These are phyloP conservation scores for Crioceris asparagi DNA, from an alignment of 2,888 invertebrate genomes.

Conservation along the genomic window DNA sequence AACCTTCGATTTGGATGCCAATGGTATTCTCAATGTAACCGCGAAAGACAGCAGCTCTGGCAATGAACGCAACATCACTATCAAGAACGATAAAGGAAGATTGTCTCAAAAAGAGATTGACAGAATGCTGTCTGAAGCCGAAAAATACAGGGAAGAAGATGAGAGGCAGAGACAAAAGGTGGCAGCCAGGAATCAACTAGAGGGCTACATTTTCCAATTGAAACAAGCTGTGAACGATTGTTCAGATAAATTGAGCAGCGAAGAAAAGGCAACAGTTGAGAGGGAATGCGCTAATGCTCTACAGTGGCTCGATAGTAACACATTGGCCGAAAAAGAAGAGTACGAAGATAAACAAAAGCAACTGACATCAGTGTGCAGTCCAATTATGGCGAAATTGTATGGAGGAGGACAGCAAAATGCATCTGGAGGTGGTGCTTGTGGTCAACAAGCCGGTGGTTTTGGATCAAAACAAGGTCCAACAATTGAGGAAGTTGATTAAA, in stretches of 20 bases:
- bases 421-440: slow-evolving; percentile 1
- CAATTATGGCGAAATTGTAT: slow-evolving; percentile 51
- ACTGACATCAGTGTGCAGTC: slow-evolving; percentile 36
- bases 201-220: slow-evolving; percentile 55
- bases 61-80: slow-evolving; percentile 63
- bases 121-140: slow-evolving; percentile 65
- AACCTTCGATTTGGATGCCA: slow-evolving; percentile 63
- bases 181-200: slow-evolving; percentile 59
- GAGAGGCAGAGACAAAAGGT: slow-evolving; percentile 57
- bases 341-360: slow-evolving; percentile 51
- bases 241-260: slow-evolving; percentile 49
- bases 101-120: slow-evolving; percentile 75
- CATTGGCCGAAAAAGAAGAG: slow-evolving; percentile 55
- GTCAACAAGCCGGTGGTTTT: slow-evolving; percentile 6
- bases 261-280: slow-evolving; percentile 49
- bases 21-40: slow-evolving; percentile 54
- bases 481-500: slow-evolving; percentile 9
- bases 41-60: slow-evolving; percentile 51
- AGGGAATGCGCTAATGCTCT: slow-evolving; percentile 47
- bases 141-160: slow-evolving; percentile 61
- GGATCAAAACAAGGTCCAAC: slow-evolving; percentile 6
- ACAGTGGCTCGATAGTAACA: slow-evolving; percentile 57
- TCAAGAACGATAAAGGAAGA: slow-evolving; percentile 73
- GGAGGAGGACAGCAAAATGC: slow-evolving; percentile 18
- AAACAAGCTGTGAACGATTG: slow-evolving; percentile 56